A percentile compares a stretch with the other conserved stretches of the same genome.
Conservation (phyloP, 2,113 vertebrate genomes). For the Eclectus roratus region DNA sequence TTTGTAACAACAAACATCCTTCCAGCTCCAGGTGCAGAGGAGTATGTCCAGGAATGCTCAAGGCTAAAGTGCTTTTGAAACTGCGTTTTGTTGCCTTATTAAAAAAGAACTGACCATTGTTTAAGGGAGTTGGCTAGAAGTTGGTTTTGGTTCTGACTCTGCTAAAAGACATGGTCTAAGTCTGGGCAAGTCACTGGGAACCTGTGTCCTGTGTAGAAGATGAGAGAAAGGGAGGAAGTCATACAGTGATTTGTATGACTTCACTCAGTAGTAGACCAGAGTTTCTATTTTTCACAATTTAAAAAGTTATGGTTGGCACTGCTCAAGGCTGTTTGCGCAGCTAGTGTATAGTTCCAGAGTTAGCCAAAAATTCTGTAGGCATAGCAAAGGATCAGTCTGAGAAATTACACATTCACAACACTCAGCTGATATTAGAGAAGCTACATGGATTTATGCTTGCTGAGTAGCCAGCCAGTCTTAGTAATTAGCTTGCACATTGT, state of each 20-base stretch:
- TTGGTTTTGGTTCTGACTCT: background rate
- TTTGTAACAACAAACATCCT: background rate
- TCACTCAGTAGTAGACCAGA: background rate
- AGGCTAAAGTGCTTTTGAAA: background rate
- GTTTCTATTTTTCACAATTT: background rate
- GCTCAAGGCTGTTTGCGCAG: background rate
- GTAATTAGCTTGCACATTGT: background rate
- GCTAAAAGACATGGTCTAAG: background rate
- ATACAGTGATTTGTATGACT: background rate
- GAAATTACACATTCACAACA: background rate
- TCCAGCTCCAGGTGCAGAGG: slow-evolving; percentile 13
- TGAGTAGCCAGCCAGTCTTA: background rate
- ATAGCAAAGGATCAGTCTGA: background rate
- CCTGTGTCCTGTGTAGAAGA: background rate
- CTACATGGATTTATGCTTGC: background rate
- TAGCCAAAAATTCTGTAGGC: background rate
- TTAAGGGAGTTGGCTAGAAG: background rate
- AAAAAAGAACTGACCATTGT: background rate
- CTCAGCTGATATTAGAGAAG: background rate
- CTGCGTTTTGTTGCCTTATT: background rate
- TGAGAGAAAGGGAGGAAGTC: background rate
- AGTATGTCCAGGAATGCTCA: background rate
- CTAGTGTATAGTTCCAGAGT: background rate
- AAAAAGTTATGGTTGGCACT: background rate
- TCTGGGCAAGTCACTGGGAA: background rate